Percentiles rank a stretch among this genome's conserved stretches.
Evolutionary conservation across 2,113 vertebrate genomes (phyloP).

Genomic region (Brienomyrus longianalis): DNA sequence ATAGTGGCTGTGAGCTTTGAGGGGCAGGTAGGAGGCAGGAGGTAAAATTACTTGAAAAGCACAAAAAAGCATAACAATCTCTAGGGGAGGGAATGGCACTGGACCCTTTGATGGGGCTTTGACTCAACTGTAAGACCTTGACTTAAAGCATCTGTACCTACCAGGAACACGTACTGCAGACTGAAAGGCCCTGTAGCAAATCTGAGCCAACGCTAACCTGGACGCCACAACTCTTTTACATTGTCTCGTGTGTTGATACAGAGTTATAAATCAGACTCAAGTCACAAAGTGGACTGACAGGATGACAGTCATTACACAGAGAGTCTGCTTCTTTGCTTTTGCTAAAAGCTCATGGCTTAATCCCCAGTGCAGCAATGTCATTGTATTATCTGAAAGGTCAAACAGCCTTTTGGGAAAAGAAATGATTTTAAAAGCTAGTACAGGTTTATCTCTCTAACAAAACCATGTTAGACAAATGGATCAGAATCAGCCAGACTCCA

Average conservation of each 20-base stretch:
- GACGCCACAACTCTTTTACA: background rate
- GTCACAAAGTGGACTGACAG: background rate
- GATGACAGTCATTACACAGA: background rate
- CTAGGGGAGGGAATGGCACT: background rate
- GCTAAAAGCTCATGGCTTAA: background rate
- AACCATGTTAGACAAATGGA: background rate
- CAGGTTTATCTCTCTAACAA: conserved; percentile 10
- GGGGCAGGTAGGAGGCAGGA: background rate
- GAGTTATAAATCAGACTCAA: background rate
- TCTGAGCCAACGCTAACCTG: background rate
- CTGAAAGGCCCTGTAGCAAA: background rate
- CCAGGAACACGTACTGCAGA: background rate
- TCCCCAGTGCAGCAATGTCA: background rate
- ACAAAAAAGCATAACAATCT: background rate
- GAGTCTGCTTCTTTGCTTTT: background rate
- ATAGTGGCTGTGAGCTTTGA: background rate
- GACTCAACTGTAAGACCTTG: background rate
- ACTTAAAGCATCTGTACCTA: background rate
- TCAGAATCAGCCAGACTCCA: conserved; percentile 16
- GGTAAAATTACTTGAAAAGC: background rate
- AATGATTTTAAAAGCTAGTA: background rate
- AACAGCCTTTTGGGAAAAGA: background rate
- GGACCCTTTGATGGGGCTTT: background rate
- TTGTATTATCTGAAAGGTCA: background rate
- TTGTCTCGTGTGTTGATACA: background rate